Base-by-base conservation (phyloP, 2,888 invertebrate species). In the Drosophila pseudotakahashii region DNA sequence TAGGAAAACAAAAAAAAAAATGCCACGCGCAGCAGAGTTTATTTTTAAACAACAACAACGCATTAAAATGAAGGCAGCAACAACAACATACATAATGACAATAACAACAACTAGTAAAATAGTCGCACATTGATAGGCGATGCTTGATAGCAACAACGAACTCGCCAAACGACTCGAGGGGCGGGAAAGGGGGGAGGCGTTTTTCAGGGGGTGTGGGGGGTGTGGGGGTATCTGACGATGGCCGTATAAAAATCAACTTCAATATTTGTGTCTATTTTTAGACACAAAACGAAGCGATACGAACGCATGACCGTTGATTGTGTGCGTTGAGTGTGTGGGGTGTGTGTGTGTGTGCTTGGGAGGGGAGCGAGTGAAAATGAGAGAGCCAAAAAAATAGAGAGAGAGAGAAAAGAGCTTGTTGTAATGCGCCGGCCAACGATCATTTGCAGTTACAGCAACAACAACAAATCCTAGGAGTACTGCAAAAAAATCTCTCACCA, bases 231-330 rank as follows among this genome's bases (percentile, higher is more conserved):
- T 19, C 67, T 44, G 68, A 62, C 78, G 75, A 68, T 72, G 77
- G 72, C 57, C 78, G 67, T 78, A 86, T 75, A 74, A 88, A 89
- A 89, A 89, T 89, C 89, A 79, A 88, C 88, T 85, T 79, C 88
- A 89, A 85, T 88, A 89, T 89, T 88, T 89, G 85, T 79, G 69
- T 74, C 89, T 89, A 89, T 89, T 89, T 89, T 85, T 89, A 89
- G 89, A 78, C 67, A 75, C 75, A 78, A 67, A 64, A 77, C 76
- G 79, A 80, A 73, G 75, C 79, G 73, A 75, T 74, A 79, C 74
- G 61, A 71, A 77, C 86, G 83, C 89, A 83, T 85, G 75, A 88
- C 82, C 82, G 57, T 60, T 64, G 70, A 66, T 7, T 59, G 51
- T 44, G 51, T 62, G 64, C 19, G 16, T 61, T 36, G 72, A 26